Evolutionary conservation across 1,140 invertebrate species (phyloP), one percentile per base, ranked within the genome.

Genomic region (Andrena cerasifolii): DNA sequence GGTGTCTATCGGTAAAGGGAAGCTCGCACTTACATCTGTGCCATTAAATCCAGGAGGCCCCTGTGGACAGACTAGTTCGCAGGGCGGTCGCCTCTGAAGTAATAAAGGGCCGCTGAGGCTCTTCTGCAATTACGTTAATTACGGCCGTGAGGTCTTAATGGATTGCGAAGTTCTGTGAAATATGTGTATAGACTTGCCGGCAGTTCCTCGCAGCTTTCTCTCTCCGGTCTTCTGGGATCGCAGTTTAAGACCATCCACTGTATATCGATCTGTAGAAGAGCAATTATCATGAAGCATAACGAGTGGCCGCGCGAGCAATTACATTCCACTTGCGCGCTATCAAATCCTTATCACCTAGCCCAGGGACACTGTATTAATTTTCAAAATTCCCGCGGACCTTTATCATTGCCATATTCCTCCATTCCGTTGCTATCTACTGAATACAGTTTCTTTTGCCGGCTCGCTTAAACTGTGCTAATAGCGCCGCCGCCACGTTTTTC

Each of bases 221-320:
- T 91, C 79, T 95, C 93, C 12, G 95, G 95, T 86, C 94, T 93
- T 1, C 94, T 94, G n/a, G 96, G 95, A 91, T 97, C 96, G 89
- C 96, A 97, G 83, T 95, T 95, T 80, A 97, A 91, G 14, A 96
- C 94, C 95, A 97, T 95, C 96, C 95, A 96, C 93, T 97, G 96
- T 40, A 97, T 90, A 87, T 97, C 96, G 86, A 97, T 94, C 96
- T 96, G 87, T 3, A 28, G 10, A 56, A n/a, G 1, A n/a, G 28
- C 7, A 33, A 33, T 66, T 33, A 26, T 14, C 0, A 51, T 26
- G 47, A 67, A 28, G 16, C 4, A 6, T 36, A 26, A 18, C 33
- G 43, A 16, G 0, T 18, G 21, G 24, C n/a, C 31, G n/a, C 3
- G 1, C 0, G 7, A 36, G 18, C 10, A 59, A 2, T 33, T 2